Conservation (phyloP, 1,140 invertebrate genomes). For the Drosophila seguyi region DNA sequence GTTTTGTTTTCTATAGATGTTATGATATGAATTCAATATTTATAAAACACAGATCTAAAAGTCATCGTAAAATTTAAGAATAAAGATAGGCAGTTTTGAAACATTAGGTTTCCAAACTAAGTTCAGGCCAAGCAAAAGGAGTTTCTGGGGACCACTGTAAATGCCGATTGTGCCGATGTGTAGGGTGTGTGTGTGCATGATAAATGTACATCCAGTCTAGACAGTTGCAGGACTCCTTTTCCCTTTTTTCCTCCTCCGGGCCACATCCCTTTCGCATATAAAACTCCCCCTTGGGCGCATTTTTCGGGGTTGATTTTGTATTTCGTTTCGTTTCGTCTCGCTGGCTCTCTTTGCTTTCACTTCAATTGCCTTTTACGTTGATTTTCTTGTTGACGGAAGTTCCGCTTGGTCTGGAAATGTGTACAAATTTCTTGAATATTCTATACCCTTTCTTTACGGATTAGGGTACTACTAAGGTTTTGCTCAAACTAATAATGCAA, state of each 20-base stretch:
- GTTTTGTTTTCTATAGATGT: too few relatives aligned
- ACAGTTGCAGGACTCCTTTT: constrained; percentile 65
- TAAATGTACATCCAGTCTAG: constrained; percentile 74
- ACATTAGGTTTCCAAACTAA: background rate
- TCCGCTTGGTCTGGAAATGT: constrained; percentile 50
- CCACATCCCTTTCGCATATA: constrained; percentile 22
- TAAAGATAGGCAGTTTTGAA: background rate
- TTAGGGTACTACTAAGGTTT: too few relatives aligned
- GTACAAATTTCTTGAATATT: constrained; percentile 42
- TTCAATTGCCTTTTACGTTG: constrained; percentile 60
- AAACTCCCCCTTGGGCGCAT: constrained; percentile 50
- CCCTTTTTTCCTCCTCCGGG: constrained; percentile 1
- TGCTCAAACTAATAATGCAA: background rate
- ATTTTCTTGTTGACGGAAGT: constrained; percentile 73
- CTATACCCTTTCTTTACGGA: background rate
- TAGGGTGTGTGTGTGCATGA: constrained; percentile 37
- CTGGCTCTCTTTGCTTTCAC: constrained; percentile 52
- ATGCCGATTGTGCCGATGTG: background rate
- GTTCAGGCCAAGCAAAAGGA: background rate
- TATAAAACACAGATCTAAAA: too few relatives aligned
- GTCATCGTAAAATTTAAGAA: background rate
- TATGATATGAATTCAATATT: background rate
- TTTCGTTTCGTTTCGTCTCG: constrained; percentile 45
- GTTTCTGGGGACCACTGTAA: constrained; percentile 22
- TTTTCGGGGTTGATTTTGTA: constrained; percentile 74